phyloP scores from a whole-genome alignment of 2,797 vertebrate genomes.

The Hydrocynus forskahlii region DNA sequence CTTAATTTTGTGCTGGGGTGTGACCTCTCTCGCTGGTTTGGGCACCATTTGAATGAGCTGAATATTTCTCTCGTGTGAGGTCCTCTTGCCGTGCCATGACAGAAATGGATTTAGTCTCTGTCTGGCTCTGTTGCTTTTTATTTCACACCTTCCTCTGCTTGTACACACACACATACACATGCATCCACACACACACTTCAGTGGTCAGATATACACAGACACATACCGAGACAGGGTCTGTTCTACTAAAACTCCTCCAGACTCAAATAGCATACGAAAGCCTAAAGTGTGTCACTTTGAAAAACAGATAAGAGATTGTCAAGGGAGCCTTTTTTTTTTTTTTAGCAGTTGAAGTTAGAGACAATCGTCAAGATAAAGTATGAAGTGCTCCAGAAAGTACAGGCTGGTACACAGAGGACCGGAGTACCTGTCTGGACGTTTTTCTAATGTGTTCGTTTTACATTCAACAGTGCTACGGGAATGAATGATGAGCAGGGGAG shows the following conservation, averaged over 20 bases:
- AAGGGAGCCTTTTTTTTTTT: conserved; percentile 27
- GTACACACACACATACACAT: not conserved
- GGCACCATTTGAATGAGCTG: conserved; percentile 36
- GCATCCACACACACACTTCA: conserved; percentile 25
- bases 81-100: conserved; percentile 30
- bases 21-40: conserved; percentile 17
- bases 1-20: conserved; percentile 28
- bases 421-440: not conserved
- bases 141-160: conserved; percentile 32
- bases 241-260: conserved; percentile 44
- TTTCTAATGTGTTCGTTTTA: not conserved
- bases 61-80: conserved; percentile 33
- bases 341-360: conserved; percentile 1
- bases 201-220: conserved; percentile 31
- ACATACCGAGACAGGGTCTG: conserved; percentile 33
- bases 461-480: not conserved
- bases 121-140: conserved; percentile 8
- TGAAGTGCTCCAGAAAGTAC: not conserved
- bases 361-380: conserved; percentile 15
- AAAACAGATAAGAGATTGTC: conserved; percentile 33
- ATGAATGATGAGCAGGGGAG: not conserved
- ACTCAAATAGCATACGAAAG: conserved; percentile 29
- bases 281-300: conserved; percentile 50
- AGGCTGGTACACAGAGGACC: not conserved
- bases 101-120: conserved; percentile 47